Evolutionary conservation across 2,888 invertebrate genomes (phyloP), one percentile per base, ranked within the genome.

Genomic region (Clunio marinus): DNA sequence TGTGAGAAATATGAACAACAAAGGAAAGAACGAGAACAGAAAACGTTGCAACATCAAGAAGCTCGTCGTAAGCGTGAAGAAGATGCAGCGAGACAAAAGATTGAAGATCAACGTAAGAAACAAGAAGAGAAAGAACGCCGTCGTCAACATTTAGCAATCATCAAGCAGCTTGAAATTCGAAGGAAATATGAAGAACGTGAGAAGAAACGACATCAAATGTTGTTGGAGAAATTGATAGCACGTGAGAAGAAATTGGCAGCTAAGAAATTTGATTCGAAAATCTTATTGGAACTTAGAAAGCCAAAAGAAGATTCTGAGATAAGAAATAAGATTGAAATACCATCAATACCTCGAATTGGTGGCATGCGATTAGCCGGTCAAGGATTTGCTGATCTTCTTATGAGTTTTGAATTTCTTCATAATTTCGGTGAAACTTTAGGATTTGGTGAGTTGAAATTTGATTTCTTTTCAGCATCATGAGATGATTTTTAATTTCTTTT

Each of bases 391-490:
- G 93, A 97, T 78, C 83, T 91, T 51, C 81, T 98, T 22, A 96
- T 97, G 89, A 90, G 94, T n/a, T 91, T 91, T 75, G 97, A 98
- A 81, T 98, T 98, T 77, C 82, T 97, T 72, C 91, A 96, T 74
- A 97, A 96, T 80, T 98, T 98, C 76, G 94, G 93, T 63, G 93
- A 93, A 78, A 93, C 94, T 0, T 82, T 98, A 1, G 96, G 95
- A 68, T 94, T 97, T 75, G 92, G 92, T 93, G 75, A 84, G 87
- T 76, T 7, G 17, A 41, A 41, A 57, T 51, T 17, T 5, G 58
- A 59, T 41, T 62, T 24, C 13, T 8, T 45, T 45, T 15, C 24
- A 37, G 2, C 1, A 35, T 45, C 27, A n/a, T 32, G 13, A 68
- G 27, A 10, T 59, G 46, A 17, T 55, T 24, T 10, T 22, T 70